Evolutionary conservation across 2,113 vertebrate genomes (phyloP).

Genomic region (Heterocephalus glaber): DNA sequence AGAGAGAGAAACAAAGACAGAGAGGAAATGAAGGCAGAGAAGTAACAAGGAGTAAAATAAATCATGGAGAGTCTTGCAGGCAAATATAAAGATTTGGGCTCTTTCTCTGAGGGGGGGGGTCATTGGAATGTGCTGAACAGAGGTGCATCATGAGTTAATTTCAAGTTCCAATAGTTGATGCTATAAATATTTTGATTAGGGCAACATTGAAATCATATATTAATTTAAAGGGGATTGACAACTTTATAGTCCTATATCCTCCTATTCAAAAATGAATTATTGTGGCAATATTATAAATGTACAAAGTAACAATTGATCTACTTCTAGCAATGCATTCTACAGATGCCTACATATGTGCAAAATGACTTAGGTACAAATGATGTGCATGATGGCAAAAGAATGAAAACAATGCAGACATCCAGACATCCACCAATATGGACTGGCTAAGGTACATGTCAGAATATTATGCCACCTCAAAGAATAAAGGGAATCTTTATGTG

Average conservation of each 20-base stretch:
- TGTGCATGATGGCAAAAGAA: neutral
- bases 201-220: neutral
- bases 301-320: neutral
- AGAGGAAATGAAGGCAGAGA: neutral
- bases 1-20: neutral
- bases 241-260: neutral
- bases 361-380: neutral
- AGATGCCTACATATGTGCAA: neutral
- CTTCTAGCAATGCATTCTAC: neutral
- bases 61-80: neutral
- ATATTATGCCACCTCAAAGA: neutral
- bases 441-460: neutral
- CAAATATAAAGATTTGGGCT: neutral
- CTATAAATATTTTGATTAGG: neutral
- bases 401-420: neutral
- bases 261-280: neutral
- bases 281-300: neutral
- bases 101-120: neutral
- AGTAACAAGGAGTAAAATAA: neutral
- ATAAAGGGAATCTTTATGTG: neutral
- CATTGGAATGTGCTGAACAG: neutral
- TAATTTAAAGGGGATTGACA: neutral
- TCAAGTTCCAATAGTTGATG: neutral
- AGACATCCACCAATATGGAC: neutral
- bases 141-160: neutral